Evolutionary conservation across 2,888 invertebrate genomes (phyloP).

Genomic region (Polymixis lichenea): DNA sequence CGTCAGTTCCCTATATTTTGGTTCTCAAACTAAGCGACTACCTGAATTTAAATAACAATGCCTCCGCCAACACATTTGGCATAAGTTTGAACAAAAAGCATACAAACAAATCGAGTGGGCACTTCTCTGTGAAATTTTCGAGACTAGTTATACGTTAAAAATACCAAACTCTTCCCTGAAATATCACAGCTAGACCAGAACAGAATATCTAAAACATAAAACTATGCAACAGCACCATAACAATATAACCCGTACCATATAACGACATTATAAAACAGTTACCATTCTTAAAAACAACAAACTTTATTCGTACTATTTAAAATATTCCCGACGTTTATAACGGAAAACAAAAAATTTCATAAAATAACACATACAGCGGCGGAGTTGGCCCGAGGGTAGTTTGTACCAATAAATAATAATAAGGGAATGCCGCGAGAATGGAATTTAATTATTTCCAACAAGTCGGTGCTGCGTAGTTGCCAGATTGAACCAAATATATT

Average conservation of each 20-base stretch:
- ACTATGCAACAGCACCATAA: slow-evolving; percentile 10
- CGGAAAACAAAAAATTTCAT: slow-evolving; percentile 73
- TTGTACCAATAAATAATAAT: slow-evolving; percentile 79
- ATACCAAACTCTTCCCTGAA: too few species aligned
- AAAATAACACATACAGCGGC: slow-evolving; percentile 68
- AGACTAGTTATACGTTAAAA: too few species aligned
- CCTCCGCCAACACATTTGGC: too few species aligned
- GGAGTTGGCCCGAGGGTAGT: slow-evolving; percentile 63
- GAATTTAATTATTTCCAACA: slow-evolving; percentile 83
- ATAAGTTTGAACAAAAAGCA: background rate
- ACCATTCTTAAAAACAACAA: slow-evolving; percentile 54
- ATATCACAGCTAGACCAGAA: background rate
- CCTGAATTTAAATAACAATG: background rate
- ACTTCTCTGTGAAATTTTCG: background rate
- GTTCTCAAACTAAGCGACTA: too few species aligned
- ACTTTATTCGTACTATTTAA: slow-evolving; percentile 68
- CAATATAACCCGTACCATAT: background rate
- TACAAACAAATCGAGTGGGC: background rate
- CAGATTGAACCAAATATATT: slow-evolving; percentile 73
- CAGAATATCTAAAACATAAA: background rate
- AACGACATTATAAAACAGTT: slow-evolving; percentile 46
- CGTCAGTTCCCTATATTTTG: background rate
- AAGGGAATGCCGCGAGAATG: slow-evolving; percentile 75
- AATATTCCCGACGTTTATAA: slow-evolving; percentile 68
- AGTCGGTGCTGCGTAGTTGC: slow-evolving; percentile 65